Percentiles rank a stretch among this genome's conserved stretches.
These are phyloP conservation scores for Aurelia aurita DNA, from an alignment of 30 jellyfish, hydroid and myxozoan genomes.

Conservation along the genomic window DNA sequence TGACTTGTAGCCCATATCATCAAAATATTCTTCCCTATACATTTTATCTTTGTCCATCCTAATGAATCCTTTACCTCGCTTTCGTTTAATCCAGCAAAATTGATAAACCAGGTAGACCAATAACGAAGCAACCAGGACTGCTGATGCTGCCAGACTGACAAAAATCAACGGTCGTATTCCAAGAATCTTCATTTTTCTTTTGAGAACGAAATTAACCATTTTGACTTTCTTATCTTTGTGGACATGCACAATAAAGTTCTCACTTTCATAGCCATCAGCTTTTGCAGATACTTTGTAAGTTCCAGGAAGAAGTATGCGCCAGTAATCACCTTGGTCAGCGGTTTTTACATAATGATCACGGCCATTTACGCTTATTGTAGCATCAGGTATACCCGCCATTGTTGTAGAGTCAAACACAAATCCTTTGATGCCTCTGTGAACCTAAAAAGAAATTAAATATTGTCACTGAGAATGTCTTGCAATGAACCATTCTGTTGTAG, in stretches of 20 bases:
- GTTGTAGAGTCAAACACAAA: constrained; percentile 77
- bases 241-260: constrained; percentile 70
- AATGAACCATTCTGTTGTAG: too few species aligned
- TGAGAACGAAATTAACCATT: constrained; percentile 70
- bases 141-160: constrained; percentile 79
- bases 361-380: constrained; percentile 72
- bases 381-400: constrained; percentile 81
- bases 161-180: constrained; percentile 82
- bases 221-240: constrained; percentile 66
- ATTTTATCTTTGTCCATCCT: constrained; percentile 35
- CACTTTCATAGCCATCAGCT: constrained; percentile 80
- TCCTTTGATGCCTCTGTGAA: constrained; percentile 92
- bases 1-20: constrained; percentile 72
- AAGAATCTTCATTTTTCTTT: constrained; percentile 54
- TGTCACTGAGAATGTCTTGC: background rate
- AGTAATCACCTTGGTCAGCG: constrained; percentile 90
- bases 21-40: constrained; percentile 74
- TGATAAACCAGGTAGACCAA: constrained; percentile 53
- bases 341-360: constrained; percentile 83
- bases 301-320: constrained; percentile 97
- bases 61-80: constrained; percentile 59
- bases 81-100: constrained; percentile 58
- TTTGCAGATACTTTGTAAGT: constrained; percentile 84
- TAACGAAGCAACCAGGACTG: constrained; percentile 65
- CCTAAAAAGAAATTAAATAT: constrained; percentile 47